Base-by-base conservation (phyloP, 2,888 invertebrate species). In the Alviniconcha strummeri region DNA sequence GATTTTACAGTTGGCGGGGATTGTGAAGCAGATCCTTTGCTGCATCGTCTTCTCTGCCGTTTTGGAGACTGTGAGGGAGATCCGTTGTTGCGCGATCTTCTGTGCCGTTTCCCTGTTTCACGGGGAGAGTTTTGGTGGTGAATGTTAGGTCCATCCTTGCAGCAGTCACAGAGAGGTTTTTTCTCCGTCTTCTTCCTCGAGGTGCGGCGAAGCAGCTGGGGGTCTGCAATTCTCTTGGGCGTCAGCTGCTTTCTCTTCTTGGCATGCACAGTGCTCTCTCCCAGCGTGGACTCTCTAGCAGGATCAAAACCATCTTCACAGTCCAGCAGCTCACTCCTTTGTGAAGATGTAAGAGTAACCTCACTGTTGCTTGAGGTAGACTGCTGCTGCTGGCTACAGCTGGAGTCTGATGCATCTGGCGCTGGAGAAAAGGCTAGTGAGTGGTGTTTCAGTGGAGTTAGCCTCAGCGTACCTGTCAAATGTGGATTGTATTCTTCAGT, bases 161-260 rank as follows among this genome's bases (percentile, higher is more conserved):
- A 79, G 55, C 81, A 84, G 36, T 52, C 15, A 72, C 81, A 80
- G 4, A 54, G 19, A 9, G 80, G n/a, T 15, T 82, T 82, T 55
- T 78, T 67, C 77, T 80, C 79, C 54, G 55, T 80, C 55, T 56
- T 72, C 57, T 79, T 80, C 72, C 84, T 82, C 6, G 80, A 82
- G 36, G 84, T 84, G 19, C 86, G 84, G 9, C 86, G 76, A 1
- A 83, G 52, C 19, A 77, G 79, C 9, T 57, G 36, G 17, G 67
- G 56, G 54, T 64, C 75, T n/a, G 64, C 80, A 72, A 87, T 82
- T 81, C 88, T 89, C 83, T 89, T 89, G 6, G 90, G 90, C 5
- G 87, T 84, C 19, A 84, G 80, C 77, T 89, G 89, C 82, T 91
- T 91, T 75, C 90, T 84, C 56, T 84, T 84, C 74, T 77, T 67